Conservation (phyloP, 2,888 invertebrate genomes). For the Odontothrips loti region DNA sequence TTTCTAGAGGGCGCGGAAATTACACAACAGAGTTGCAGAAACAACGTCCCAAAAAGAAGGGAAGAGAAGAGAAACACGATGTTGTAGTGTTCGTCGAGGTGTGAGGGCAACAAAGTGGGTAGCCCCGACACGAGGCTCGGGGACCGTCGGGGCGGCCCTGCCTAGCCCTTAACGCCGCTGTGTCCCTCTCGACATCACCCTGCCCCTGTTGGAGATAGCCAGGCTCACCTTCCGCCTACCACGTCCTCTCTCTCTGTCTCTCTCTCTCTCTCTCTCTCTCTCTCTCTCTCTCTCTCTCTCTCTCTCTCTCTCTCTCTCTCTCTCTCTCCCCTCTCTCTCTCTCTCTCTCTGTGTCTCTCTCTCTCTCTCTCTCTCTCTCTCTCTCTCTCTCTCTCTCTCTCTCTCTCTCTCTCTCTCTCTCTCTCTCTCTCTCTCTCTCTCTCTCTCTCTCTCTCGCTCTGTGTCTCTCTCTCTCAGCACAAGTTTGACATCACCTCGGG, state of each 20-base stretch:
- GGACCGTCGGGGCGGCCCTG: too few relatives aligned
- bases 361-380: neutral
- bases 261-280: conserved; percentile 11
- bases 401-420: conserved; percentile 5
- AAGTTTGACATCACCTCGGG: too few relatives aligned
- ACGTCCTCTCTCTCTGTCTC: neutral
- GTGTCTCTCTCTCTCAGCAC: neutral
- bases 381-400: neutral
- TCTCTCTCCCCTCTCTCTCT: neutral
- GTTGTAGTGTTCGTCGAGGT: too few relatives aligned
- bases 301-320: conserved; percentile 4
- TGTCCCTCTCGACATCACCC: too few relatives aligned
- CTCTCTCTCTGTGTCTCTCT: neutral
- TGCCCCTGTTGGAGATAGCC: too few relatives aligned
- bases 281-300: conserved; percentile 15
- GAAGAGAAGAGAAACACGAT: too few relatives aligned
- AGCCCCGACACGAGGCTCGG: too few relatives aligned
- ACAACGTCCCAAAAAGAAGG: too few relatives aligned
- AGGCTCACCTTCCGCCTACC: neutral
- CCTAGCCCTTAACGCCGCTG: too few relatives aligned
- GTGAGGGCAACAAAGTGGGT: too few relatives aligned
- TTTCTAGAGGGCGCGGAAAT: too few relatives aligned
- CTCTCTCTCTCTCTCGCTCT: neutral
- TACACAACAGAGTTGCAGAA: too few relatives aligned
- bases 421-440: neutral